phyloP scores from a whole-genome alignment of 2,113 vertebrate genomes.

The Podarcis cretensis region DNA sequence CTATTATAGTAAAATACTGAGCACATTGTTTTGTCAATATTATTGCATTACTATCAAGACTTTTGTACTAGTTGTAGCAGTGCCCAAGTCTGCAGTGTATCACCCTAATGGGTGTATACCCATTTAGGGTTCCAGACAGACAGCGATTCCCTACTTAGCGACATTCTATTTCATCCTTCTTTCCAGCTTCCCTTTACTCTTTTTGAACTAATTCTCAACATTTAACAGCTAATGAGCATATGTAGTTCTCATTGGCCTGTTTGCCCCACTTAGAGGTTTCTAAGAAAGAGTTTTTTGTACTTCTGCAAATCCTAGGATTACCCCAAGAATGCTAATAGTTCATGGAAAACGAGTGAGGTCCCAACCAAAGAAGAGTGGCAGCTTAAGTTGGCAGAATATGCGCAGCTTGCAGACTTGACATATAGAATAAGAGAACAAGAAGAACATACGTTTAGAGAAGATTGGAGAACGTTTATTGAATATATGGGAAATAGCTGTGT shows the following conservation, averaged over 20 bases:
- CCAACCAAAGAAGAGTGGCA: too few species aligned
- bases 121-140: neutral
- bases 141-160: neutral
- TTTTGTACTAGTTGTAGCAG: neutral
- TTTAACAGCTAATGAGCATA: neutral
- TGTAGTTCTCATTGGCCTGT: neutral
- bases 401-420: too few species aligned
- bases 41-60: conserved; percentile 1
- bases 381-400: too few species aligned
- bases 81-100: neutral
- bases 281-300: neutral
- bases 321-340: neutral
- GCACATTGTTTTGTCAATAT: neutral
- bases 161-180: neutral
- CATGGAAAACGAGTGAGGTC: neutral
- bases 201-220: neutral
- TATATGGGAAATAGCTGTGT: too few species aligned
- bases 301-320: neutral
- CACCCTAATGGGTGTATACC: neutral
- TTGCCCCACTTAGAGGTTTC: neutral
- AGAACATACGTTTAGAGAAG: too few species aligned
- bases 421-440: too few species aligned
- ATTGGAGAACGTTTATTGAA: too few species aligned
- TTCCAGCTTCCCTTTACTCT: neutral
- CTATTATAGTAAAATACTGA: neutral